These are phyloP conservation scores for Semicossyphus pulcher DNA, from an alignment of 2,113 vertebrate genomes.

Conservation along the genomic window DNA sequence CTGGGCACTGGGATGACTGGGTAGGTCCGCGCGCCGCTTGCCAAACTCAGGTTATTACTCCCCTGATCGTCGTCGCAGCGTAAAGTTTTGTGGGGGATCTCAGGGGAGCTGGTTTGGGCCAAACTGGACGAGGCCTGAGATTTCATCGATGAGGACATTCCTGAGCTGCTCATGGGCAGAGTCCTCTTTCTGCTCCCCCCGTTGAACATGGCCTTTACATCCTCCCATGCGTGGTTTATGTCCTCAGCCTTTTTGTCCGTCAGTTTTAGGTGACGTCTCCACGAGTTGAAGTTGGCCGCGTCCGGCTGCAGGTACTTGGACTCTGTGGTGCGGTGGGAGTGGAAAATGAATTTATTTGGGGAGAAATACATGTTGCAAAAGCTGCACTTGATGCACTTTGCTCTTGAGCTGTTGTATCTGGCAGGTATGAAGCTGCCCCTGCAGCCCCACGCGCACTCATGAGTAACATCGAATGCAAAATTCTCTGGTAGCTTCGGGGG, in stretches of 20 bases:
- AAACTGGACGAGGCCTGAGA: slow-evolving; percentile 72
- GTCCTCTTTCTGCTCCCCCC: slow-evolving; percentile 94
- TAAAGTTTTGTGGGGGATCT: slow-evolving; percentile 84
- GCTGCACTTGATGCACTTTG: slow-evolving; percentile 94
- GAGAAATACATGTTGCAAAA: slow-evolving; percentile 95
- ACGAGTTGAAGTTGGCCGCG: slow-evolving; percentile 94
- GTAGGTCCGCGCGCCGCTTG: slow-evolving; percentile 87
- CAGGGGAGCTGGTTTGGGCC: slow-evolving; percentile 71
- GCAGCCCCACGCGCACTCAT: slow-evolving; percentile 93
- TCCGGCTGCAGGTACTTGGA: slow-evolving; percentile 93
- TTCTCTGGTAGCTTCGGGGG: slow-evolving; percentile 92
- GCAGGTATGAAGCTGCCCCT: slow-evolving; percentile 93
- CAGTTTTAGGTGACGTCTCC: slow-evolving; percentile 93
- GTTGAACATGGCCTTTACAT: slow-evolving; percentile 98
- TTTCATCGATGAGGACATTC: slow-evolving; percentile 77
- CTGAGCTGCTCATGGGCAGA: slow-evolving; percentile 85
- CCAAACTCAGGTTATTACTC: slow-evolving; percentile 68
- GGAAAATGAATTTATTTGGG: slow-evolving; percentile 94
- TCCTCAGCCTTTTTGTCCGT: slow-evolving; percentile 90
- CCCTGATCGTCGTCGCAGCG: slow-evolving; percentile 83
- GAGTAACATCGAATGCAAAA: slow-evolving; percentile 93
- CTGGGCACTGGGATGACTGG: slow-evolving; percentile 96
- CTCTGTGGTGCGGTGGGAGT: slow-evolving; percentile 91
- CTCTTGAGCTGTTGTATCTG: slow-evolving; percentile 92
- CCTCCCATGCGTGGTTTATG: slow-evolving; percentile 94